phyloP scores from a whole-genome alignment of 2,113 vertebrate species.

The Dendropsophus ebraccatus region DNA sequence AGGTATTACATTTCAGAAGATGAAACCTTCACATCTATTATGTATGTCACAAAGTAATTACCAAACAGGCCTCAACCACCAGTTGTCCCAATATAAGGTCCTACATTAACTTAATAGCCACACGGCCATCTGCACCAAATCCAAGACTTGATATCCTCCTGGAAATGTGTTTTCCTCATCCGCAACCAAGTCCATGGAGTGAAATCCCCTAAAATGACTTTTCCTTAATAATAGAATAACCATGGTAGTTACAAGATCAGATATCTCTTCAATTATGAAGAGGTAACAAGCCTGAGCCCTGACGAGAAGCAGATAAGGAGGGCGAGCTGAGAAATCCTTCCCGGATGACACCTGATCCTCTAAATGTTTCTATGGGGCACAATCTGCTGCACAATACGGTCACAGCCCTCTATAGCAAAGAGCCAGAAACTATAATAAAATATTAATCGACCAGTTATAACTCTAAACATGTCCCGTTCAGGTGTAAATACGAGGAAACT shows the following conservation, averaged over 20 bases:
- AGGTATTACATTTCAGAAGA: slow-evolving; percentile 47
- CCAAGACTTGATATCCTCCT: too few relatives aligned
- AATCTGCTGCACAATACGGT: neutral
- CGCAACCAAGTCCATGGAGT: neutral
- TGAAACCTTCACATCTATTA: slow-evolving; percentile 55
- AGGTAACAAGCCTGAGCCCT: slow-evolving; percentile 21
- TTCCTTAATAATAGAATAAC: neutral
- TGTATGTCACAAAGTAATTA: slow-evolving; percentile 47
- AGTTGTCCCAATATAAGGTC: neutral
- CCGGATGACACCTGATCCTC: neutral
- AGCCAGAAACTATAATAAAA: neutral
- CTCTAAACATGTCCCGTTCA: neutral
- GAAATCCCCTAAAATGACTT: neutral
- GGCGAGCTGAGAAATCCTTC: neutral
- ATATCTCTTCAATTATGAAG: slow-evolving; percentile 41
- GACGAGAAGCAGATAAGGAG: neutral
- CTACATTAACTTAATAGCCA: neutral
- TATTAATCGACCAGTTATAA: neutral
- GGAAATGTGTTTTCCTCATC: neutral
- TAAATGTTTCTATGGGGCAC: neutral
- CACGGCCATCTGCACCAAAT: neutral
- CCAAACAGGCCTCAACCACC: neutral
- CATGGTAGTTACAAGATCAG: slow-evolving; percentile 2
- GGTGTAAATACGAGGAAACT: neutral
- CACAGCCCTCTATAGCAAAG: neutral